Evolutionary conservation across 2,888 invertebrate species (phyloP).

Genomic region (Steinernema carpocapsae): DNA sequence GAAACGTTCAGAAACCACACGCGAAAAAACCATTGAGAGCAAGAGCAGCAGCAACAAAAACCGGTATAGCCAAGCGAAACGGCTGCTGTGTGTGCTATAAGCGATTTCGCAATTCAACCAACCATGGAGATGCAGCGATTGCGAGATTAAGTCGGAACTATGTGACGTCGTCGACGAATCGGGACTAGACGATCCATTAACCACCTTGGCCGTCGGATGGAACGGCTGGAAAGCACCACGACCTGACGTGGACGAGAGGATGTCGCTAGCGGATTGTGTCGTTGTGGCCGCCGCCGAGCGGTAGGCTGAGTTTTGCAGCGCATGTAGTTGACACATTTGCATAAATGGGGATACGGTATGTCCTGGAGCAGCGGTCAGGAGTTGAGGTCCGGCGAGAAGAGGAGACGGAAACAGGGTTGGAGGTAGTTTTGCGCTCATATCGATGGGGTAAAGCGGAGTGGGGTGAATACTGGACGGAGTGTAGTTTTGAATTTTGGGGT

Average conservation of each 20-base stretch:
- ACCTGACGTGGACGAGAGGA: conserved; percentile 22
- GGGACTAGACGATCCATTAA: conserved; percentile 18
- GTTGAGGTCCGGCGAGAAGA: conserved; percentile 25
- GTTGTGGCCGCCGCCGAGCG: too few relatives aligned
- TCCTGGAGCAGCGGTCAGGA: conserved; percentile 18
- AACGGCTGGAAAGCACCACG: conserved; percentile 39
- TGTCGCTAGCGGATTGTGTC: conserved; percentile 24
- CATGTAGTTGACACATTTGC: conserved; percentile 30
- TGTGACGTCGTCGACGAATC: conserved; percentile 34
- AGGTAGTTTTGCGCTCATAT: conserved; percentile 32
- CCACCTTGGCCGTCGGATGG: conserved; percentile 14
- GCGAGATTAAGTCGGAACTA: conserved; percentile 34
- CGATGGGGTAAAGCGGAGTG: conserved; percentile 27
- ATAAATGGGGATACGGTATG: conserved; percentile 27
- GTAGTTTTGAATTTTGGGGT: conserved; percentile 7
- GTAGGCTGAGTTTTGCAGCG: conserved; percentile 8
- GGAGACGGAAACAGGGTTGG: conserved; percentile 8
- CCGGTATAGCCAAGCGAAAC: background rate
- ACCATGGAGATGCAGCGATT: conserved; percentile 33
- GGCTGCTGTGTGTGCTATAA: conserved; percentile 3
- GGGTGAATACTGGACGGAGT: conserved; percentile 4
- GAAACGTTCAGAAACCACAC: background rate
- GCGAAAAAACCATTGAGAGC: background rate
- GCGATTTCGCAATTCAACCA: conserved; percentile 32
- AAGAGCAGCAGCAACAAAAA: background rate